Evolutionary conservation across 1,140 invertebrate species (phyloP), one percentile per base, ranked within the genome.

Genomic region (Brachionus manjavacas): DNA sequence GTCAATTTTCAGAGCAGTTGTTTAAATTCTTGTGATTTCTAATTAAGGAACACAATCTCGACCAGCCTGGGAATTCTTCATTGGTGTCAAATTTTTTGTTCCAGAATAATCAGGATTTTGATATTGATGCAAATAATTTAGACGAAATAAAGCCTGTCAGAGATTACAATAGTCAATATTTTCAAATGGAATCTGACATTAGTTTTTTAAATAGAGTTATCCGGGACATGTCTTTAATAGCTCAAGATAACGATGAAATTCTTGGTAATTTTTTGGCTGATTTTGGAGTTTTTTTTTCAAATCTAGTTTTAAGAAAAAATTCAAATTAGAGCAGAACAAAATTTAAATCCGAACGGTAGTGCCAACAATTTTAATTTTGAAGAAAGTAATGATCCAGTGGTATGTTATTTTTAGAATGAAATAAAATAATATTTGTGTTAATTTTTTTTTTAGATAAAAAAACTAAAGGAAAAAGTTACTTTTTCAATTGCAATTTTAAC

Each of bases 71-170:
- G 1, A 12, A 28, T 31, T n/a, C 31, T 20, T 72, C 68, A 16
- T 72, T 41, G 31, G 68, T 72, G 7, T 72, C 68, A 12, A 72
- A 72, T 72, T 72, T 72, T 72, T 72, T 72, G 39, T 72, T 72
- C 46, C 68, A 72, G 41, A 72, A 41, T 23, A 68, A 28, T 68
- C 25, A 68, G 12, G n/a, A 68, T 68, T 41, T 41, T 41, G n/a
- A 2, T 16, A 41, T 20, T 7, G 35, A 6, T 20, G 11, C 16
- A 20, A 20, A 16, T n/a, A 72, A 72, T 72, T 72, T 72, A 8
- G 35, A 72, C 3, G 31, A 72, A 20, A 72, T 72, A 72, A 39
- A 72, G 41, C n/a, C 28, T n/a, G 68, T 72, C 39, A 39, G 68
- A 16, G 68, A 72, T 16, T 11, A 16, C 9, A 41, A 41, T 11